Evolutionary conservation across 2,797 vertebrate genomes (phyloP), one percentile per base, ranked within the genome.

Genomic region (Urophycis tenuis): DNA sequence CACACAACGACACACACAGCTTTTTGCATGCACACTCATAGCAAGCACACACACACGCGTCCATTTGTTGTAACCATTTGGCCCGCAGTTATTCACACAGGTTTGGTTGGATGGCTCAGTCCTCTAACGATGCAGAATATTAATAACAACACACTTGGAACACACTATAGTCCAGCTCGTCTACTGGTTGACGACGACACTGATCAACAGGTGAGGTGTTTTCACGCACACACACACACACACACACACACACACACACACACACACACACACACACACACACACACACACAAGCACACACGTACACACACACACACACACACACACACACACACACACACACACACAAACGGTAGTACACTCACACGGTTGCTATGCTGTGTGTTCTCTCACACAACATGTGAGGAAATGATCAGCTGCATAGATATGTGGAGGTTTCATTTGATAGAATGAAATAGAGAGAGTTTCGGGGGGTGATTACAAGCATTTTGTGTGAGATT

Each of bases 181-280:
- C 84, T 86, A 85, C 85, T 88, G 80, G 82, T 80, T 86, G 80
- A 82, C 81, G 78, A 87, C 82, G 82, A 30, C 86, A 82, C 80
- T 88, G 86, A 94, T 94, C 92, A 94, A 94, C 91, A 88, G 89
- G 87, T 80, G 84, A 86, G 74, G 49, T 60, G 49, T 60, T 60
- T n/a, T n/a, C 60, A 29, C 41, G 19, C 41, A 49, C 41, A 49
- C 41, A 49, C 41, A 49, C 41, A 49, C 41, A 49, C 41, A 49
- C 41, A 49, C 41, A 49, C 41, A 49, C 41, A 49, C 14, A 49
- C 14, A 19, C 6, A 60, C 22, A 60, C 41, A 45, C 41, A 45
- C 2, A 45, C 53, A n/a, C 53, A 60, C 53, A 60, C 53, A 60
- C 22, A 60, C 53, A 60, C 22, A 25, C 22, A 25, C 53, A 60